Percentiles rank a stretch among this genome's conserved stretches.
Conservation (phyloP, 2,113 vertebrate species). For the Hyperoodon ampullatus region DNA sequence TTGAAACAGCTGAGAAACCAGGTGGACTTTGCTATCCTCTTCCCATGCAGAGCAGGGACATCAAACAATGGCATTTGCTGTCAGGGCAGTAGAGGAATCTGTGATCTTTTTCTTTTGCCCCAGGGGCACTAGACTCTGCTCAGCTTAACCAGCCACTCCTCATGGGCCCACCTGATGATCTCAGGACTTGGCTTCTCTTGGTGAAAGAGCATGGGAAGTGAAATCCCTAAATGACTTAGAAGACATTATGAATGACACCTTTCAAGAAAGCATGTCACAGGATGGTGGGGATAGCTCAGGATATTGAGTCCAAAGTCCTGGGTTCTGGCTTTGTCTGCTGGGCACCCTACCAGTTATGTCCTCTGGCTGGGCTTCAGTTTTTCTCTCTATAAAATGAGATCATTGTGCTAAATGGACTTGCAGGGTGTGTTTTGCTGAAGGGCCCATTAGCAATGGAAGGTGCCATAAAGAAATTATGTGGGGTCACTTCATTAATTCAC, state of each 20-base stretch:
- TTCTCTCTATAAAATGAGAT: not conserved
- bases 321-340: not conserved
- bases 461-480: not conserved
- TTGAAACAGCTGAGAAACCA: not conserved
- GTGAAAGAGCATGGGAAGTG: not conserved
- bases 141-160: not conserved
- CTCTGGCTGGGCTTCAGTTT: not conserved
- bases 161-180: not conserved
- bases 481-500: not conserved
- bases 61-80: slow-evolving; percentile 48
- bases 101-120: slow-evolving; percentile 56
- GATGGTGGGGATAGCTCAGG: not conserved
- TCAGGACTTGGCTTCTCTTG: not conserved
- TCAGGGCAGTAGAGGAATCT: not conserved
- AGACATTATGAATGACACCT: not conserved
- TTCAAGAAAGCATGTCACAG: not conserved
- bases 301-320: not conserved
- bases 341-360: not conserved
- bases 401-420: not conserved
- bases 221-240: slow-evolving; percentile 28
- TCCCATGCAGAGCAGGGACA: slow-evolving; percentile 52
- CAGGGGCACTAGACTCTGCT: slow-evolving; percentile 51
- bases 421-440: not conserved
- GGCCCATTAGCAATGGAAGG: not conserved
- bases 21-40: slow-evolving; percentile 60